Percentiles rank a stretch among this genome's conserved stretches.
Evolutionary conservation across 2,888 invertebrate genomes (phyloP).

Genomic region (Lithophane semibrunnea): DNA sequence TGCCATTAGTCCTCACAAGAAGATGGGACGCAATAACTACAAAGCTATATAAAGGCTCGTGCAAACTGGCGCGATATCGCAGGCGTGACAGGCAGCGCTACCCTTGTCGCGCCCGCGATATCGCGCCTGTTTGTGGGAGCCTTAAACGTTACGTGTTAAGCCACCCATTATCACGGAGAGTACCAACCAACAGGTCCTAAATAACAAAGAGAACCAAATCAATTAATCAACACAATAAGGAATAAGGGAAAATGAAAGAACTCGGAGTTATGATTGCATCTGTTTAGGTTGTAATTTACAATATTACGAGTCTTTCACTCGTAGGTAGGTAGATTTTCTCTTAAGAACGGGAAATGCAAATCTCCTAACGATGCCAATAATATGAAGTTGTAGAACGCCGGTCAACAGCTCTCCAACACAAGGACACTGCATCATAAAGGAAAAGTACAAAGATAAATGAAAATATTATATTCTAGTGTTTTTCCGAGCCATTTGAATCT

Average conservation of each 20-base stretch:
- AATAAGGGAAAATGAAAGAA: constrained; percentile 18
- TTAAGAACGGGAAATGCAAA: constrained; percentile 49
- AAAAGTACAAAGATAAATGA: constrained; percentile 41
- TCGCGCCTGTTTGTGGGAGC: no score
- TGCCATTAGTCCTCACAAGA: not conserved
- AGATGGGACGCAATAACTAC: not conserved
- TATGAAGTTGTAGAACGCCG: constrained; percentile 27
- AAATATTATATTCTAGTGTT: constrained; percentile 49
- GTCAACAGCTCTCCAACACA: constrained; percentile 41
- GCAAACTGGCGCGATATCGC: no score
- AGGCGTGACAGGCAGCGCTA: no score
- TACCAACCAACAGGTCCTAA: constrained; percentile 14
- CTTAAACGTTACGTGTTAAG: not conserved
- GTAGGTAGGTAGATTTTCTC: constrained; percentile 24
- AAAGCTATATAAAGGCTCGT: no score
- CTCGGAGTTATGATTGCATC: constrained; percentile 24
- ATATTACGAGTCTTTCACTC: not conserved
- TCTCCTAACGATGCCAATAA: constrained; percentile 53
- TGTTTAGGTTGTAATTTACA: constrained; percentile 3
- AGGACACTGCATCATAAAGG: constrained; percentile 23
- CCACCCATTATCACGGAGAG: not conserved
- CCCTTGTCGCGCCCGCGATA: no score
- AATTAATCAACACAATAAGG: constrained; percentile 25
- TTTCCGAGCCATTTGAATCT: constrained; percentile 45
- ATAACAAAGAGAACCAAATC: constrained; percentile 25